Evolutionary conservation across 1,140 invertebrate genomes (phyloP).

Genomic region (Papilio xuthus): DNA sequence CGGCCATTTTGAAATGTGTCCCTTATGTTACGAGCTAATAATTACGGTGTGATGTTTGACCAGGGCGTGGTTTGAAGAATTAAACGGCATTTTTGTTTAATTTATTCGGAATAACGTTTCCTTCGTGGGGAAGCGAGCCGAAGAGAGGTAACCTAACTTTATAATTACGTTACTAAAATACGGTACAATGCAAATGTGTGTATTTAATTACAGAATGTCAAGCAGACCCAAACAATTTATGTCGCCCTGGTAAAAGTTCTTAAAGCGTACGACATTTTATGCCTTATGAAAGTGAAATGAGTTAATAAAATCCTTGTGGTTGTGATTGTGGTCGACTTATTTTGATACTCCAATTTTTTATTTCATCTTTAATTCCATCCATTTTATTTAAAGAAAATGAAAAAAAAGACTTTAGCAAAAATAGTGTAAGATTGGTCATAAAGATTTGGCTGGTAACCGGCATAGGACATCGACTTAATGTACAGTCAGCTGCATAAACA

Average conservation of each 20-base stretch:
- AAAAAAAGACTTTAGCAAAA: too few species aligned
- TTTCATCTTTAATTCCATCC: too few species aligned
- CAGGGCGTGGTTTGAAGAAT: background rate
- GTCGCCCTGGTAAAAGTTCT: conserved; percentile 47
- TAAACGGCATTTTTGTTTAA: conserved; percentile 38
- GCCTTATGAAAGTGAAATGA: conserved; percentile 60
- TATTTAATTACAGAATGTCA: conserved; percentile 45
- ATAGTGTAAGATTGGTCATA: too few species aligned
- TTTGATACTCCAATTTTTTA: too few species aligned
- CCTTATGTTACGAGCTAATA: background rate
- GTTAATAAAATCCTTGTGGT: conserved; percentile 41
- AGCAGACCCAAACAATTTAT: conserved; percentile 50
- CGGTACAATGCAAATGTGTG: conserved; percentile 47
- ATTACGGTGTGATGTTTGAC: conserved; percentile 31
- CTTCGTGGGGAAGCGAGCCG: conserved; percentile 25
- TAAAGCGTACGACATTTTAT: conserved; percentile 47
- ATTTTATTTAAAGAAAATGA: too few species aligned
- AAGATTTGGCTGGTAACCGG: too few species aligned
- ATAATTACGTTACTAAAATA: conserved; percentile 47
- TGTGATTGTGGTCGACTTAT: background rate
- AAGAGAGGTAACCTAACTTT: conserved; percentile 38
- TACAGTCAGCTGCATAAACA: too few species aligned
- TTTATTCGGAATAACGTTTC: conserved; percentile 40
- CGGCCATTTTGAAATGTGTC: background rate
- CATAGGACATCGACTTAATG: too few species aligned